Evolutionary conservation across 2,888 invertebrate genomes (phyloP), one percentile per base, ranked within the genome.

Genomic region (Dorcus parallelipipedus): DNA sequence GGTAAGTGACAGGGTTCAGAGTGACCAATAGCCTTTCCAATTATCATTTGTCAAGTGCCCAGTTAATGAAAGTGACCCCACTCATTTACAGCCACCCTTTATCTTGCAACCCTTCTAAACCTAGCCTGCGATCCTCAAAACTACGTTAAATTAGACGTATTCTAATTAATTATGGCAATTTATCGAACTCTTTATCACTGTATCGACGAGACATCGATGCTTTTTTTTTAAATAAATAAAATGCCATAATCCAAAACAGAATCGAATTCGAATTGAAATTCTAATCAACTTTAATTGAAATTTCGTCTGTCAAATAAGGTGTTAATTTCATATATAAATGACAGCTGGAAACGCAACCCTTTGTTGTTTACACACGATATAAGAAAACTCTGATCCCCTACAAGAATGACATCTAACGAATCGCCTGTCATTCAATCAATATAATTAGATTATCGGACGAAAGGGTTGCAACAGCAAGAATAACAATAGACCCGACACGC

Each of bases 381-480:
- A 56, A 59, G 60, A 64, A 67, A 60, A 70, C 72, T 63, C 64
- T 66, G 64, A 64, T 67, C 56, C 73, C 69, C 66, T 62, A 66
- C 67, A 71, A 74, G 74, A 75, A 76, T 76, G 76, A 78, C 77
- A 76, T 71, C 77, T 77, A 79, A 78, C 78, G 78, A 78, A 79
- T 78, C 75, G 77, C 69, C 78, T 76, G 79, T 78, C 79, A 77
- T 77, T 78, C 79, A 79, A 79, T 78, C 79, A 78, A 76, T 78
- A 76, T 78, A 78, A 79, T 78, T 77, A 77, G 77, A 79, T 79
- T 78, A 78, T 76, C 76, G 70, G 68, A 61, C 66, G 71, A 73
- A 76, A 67, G 76, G 75, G 75, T 76, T 76, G 76, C 74, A 71
- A 20, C 10, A 5, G 26, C 51, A 70, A 68, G 75, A 76, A 76